Evolutionary conservation across 2,888 invertebrate species (phyloP), one percentile per base, ranked within the genome.

Genomic region (Meiosimyza platycephala): DNA sequence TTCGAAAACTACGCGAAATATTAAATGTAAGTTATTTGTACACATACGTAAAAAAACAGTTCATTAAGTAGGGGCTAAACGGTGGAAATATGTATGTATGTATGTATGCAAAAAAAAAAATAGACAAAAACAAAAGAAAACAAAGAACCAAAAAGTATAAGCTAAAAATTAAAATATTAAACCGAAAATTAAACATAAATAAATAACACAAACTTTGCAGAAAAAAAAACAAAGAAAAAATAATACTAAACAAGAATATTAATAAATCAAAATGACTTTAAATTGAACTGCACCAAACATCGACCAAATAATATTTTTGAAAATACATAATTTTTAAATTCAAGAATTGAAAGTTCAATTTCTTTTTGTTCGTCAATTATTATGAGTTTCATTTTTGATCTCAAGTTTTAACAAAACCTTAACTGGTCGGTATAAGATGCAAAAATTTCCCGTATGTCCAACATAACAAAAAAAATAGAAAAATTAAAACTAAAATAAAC

Each of bases 401-500:
- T 40, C 40, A 28, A 28, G 4, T 28, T 28, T 28, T 4, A 28
- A 28, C 28, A 28, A 28, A 28, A 28, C 28, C 28, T 28, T 3
- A 4, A 28, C 28, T 28, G 28, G 28, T 40, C 40, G 40, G 9
- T 40, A 40, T 40, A 9, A 2, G 40, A 2, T 9, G 40, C 40
- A 40, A 9, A 9, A 28, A 28, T 28, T 28, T 28, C 4, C 4
- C 28, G 28, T 40, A 2, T 7, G 40, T 40, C 9, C 40, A 40
- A 40, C 6, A 74, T 64, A 71, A 68, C 50, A 51, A 33, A 60
- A 50, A 71, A 51, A 47, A 69, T 52, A 64, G 13, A 59, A 50
- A n/a, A 55, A 66, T 11, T 33, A 73, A 72, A 72, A 68, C 28
- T 63, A 62, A 16, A 59, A 65, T 47, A 57, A 57, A 71, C 57